Evolutionary conservation across 2,888 invertebrate species (phyloP), one percentile per base, ranked within the genome.

Genomic region (Callyntrura guangdongensis): DNA sequence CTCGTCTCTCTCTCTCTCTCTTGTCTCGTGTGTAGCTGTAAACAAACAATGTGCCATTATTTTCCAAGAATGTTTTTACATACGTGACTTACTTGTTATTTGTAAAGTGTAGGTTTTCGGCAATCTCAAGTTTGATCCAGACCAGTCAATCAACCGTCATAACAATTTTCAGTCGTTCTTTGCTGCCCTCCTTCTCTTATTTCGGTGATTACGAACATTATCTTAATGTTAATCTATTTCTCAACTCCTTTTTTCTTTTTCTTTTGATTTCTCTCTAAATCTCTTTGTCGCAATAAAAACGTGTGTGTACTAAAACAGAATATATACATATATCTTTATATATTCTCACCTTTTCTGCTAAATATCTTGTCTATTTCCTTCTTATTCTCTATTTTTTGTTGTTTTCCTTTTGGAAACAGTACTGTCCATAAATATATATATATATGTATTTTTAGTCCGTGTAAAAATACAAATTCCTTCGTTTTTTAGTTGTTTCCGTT

Each of bases 101-200:
- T 91, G 92, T 93, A 89, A 93, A 92, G 93, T 93, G 92, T 92
- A 99, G 99, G 99, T 99, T 95, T 91, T 91, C 87, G 89, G 89
- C 61, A 99, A 99, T 97, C 99, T 99, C 96, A 97, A 97, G 95
- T 97, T 99, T 96, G 97, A 98, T 95, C 97, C 99, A 94, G 97
- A 97, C 94, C 97, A 97, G 95, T 97, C 98, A 95, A 98, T 99
- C 96, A 99, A 98, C 96, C 97, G 99, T 95, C 99, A 99, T 97
- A 99, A 99, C 97, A 99, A 99, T 97, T 99, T 99, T 97, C 97
- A 98, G 96, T 98, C 98, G 96, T 99, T 99, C 96, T 97, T 98
- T 96, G 98, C 99, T 96, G 99, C 99, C 95, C 97, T 99, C 95
- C 98, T 99, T 97, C 97, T 99, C 95, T 97, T 99, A 95, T 99